Percentiles rank a stretch among this genome's conserved stretches.
Conservation (phyloP, 1,140 invertebrate genomes). For the Oscheius sp. region DNA sequence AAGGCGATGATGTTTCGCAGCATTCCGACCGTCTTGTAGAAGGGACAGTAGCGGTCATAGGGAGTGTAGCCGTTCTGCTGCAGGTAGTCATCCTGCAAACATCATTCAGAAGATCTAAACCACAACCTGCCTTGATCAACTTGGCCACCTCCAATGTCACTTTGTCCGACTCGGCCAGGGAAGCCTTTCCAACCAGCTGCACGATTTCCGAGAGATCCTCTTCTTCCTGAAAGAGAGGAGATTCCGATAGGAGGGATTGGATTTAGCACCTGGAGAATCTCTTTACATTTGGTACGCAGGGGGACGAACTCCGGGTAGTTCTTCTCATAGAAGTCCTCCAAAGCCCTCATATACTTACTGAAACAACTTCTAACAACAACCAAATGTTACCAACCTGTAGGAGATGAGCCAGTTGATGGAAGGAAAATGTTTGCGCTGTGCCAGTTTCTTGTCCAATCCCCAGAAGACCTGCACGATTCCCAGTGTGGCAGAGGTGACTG, state of each 20-base stretch:
- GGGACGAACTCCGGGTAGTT: constrained; percentile 95
- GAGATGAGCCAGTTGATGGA: constrained; percentile 99
- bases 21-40: constrained; percentile 99
- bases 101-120: not conserved
- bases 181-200: constrained; percentile 83
- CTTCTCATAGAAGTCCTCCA: constrained; percentile 99
- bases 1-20: constrained; percentile 96
- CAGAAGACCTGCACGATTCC: constrained; percentile 99
- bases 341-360: constrained; percentile 87
- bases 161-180: constrained; percentile 96
- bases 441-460: constrained; percentile 97
- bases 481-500: constrained; percentile 95
- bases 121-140: constrained; percentile 70
- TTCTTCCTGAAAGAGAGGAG: too few species aligned
- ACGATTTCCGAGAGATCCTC: constrained; percentile 99
- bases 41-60: constrained; percentile 88
- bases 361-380: not conserved
- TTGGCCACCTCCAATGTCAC: constrained; percentile 98
- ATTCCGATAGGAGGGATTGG: too few species aligned
- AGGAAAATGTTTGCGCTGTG: constrained; percentile 98
- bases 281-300: constrained; percentile 75
- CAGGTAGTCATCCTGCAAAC: constrained; percentile 82
- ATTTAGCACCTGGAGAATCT: constrained; percentile 78
- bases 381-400: constrained; percentile 67
- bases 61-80: constrained; percentile 88